Conservation (phyloP, 2,888 invertebrate species). For the Hirtodrosophila confusa region DNA sequence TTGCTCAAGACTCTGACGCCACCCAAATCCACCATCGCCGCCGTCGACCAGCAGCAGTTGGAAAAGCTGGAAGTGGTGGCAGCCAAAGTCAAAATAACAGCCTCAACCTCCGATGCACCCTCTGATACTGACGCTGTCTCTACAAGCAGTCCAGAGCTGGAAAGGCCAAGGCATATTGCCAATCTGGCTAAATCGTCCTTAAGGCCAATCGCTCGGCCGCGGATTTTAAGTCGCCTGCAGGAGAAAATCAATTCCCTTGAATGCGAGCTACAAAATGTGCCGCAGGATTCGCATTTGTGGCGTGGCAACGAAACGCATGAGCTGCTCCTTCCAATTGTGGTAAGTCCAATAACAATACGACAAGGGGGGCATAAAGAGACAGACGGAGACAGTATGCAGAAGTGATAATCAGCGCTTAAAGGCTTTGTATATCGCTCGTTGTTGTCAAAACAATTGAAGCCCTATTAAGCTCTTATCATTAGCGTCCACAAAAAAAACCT, state of each 20-base stretch:
- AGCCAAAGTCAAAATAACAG: slow-evolving; percentile 64
- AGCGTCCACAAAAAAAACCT: slow-evolving; percentile 25
- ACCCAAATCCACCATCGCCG: slow-evolving; percentile 15
- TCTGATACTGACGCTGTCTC: slow-evolving; percentile 7
- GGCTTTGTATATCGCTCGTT: slow-evolving; percentile 36
- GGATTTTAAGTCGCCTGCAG: slow-evolving; percentile 86
- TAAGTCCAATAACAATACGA: slow-evolving; percentile 84
- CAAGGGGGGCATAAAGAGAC: background rate
- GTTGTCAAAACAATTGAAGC: slow-evolving; percentile 62
- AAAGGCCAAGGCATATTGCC: slow-evolving; percentile 45
- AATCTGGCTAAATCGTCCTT: slow-evolving; percentile 72
- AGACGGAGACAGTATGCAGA: background rate
- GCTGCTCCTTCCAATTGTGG: slow-evolving; percentile 88
- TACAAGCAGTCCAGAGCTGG: slow-evolving; percentile 22
- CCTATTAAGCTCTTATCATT: slow-evolving; percentile 58
- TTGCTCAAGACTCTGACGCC: slow-evolving; percentile 76
- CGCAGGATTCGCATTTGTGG: slow-evolving; percentile 88
- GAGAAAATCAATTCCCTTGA: slow-evolving; percentile 88
- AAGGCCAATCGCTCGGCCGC: slow-evolving; percentile 82
- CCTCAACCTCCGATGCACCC: background rate
- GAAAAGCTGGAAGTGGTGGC: slow-evolving; percentile 63
- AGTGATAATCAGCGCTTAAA: slow-evolving; percentile 30
- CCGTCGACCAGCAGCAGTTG: slow-evolving; percentile 30
- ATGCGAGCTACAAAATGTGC: slow-evolving; percentile 88
- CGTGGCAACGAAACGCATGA: slow-evolving; percentile 90